Evolutionary conservation across 2,113 vertebrate species (phyloP), one percentile per base, ranked within the genome.

Genomic region (Pachypanchax playfairii): DNA sequence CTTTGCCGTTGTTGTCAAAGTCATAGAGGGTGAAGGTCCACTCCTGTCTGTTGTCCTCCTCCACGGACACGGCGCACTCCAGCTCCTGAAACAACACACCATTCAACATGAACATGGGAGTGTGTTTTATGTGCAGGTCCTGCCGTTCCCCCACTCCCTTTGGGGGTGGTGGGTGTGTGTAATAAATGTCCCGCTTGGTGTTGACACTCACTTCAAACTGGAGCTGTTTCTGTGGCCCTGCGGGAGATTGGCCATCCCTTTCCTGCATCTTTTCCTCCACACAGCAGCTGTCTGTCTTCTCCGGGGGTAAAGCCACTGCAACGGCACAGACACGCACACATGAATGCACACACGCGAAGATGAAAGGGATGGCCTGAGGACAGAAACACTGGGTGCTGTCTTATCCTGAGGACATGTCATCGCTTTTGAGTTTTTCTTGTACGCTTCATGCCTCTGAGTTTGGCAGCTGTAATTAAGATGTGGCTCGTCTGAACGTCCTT

Each of bases 11-110:
- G 92, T 99, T 99, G 92, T 99, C 96, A 72, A 99, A 98, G 92
- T 99, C 97, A 6, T 99, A 99, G 21, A 98, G 93, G 12, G 96
- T 99, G 86, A 99, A 99, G 61, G 97, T 99, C 97, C 97, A 99
- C 83, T 99, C 97, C 88, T 98, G 96, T 61, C 96, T 92, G 90
- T 96, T 98, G 82, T 97, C 94, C 79, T 99, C 96, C 90, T 98
- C 96, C 85, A 98, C 92, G 1, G 97, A 99, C 75, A 99, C 96
- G 12, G 98, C 96, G 73, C 97, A 99, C 84, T 98, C 95, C 82
- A 99, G 72, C 88, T 98, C 97, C 96, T 99, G 87, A 84, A 87
- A 92, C 82, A 87, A 25, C 54, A 28, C 55, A 79, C 47, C 5
- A 21, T 11, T 25, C 17, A 62, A 31, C 46, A 47, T 20, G 51